Evolutionary conservation across 2,113 vertebrate species (phyloP).

Genomic region (Lota lota): DNA sequence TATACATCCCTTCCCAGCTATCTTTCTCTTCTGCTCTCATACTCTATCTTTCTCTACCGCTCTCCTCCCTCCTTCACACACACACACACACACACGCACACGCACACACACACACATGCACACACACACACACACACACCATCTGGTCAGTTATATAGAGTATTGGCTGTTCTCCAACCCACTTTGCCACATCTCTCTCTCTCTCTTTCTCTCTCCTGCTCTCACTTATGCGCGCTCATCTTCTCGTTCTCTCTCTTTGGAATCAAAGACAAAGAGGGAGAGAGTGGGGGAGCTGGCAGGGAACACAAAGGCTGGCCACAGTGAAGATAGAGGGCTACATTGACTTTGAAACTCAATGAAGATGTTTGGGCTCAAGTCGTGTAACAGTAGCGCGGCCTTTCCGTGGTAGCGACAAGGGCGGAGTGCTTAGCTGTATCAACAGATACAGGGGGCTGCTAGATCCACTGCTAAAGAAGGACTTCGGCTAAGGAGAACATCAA

Average conservation of each 20-base stretch:
- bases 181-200: too few relatives aligned
- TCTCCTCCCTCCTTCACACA: too few relatives aligned
- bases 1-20: too few relatives aligned
- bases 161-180: too few relatives aligned
- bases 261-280: slow-evolving; percentile 7
- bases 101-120: too few relatives aligned
- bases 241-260: slow-evolving; percentile 7
- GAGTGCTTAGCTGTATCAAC: background rate
- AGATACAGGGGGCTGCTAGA: background rate
- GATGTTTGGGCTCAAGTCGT: slow-evolving; percentile 24
- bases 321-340: slow-evolving; percentile 12
- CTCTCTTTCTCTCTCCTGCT: background rate
- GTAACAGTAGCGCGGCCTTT: background rate
- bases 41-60: too few relatives aligned
- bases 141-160: too few relatives aligned
- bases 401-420: background rate
- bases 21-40: too few relatives aligned
- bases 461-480: background rate
- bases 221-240: slow-evolving; percentile 13
- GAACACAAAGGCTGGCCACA: slow-evolving; percentile 25
- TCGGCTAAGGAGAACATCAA: too few relatives aligned
- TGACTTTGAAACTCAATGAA: slow-evolving; percentile 24
- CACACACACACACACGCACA: too few relatives aligned
- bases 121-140: too few relatives aligned
- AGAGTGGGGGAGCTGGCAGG: slow-evolving; percentile 15